Evolutionary conservation across 1,140 invertebrate species (phyloP).

Genomic region (Caerostris darwini): DNA sequence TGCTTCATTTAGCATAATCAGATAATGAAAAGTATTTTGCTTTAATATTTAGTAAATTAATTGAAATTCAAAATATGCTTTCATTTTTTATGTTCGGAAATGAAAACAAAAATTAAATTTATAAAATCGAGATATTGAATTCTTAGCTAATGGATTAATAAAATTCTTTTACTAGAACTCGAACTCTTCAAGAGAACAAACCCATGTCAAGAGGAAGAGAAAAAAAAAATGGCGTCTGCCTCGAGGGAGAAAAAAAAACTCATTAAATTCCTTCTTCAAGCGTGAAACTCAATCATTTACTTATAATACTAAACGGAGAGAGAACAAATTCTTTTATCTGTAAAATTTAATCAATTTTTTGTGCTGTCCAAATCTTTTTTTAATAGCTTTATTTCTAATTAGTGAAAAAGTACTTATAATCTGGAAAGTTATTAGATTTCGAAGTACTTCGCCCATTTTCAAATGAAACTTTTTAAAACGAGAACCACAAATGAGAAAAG

Average conservation of each 20-base stretch:
- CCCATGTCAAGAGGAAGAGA: too few relatives aligned
- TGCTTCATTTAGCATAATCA: too few relatives aligned
- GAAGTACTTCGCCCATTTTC: neutral
- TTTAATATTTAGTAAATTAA: too few relatives aligned
- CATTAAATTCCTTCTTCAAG: neutral
- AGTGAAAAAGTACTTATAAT: neutral
- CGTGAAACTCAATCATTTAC: neutral
- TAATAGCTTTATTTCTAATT: neutral
- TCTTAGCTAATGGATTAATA: too few relatives aligned
- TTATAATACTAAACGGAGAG: neutral
- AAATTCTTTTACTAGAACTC: too few relatives aligned
- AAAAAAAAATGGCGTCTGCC: too few relatives aligned
- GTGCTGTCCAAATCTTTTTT: neutral
- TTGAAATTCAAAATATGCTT: too few relatives aligned
- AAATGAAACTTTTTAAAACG: neutral
- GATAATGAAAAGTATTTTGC: too few relatives aligned
- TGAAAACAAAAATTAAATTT: too few relatives aligned
- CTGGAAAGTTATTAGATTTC: neutral
- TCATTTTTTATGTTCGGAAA: too few relatives aligned
- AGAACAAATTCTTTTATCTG: neutral
- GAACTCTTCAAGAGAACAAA: too few relatives aligned
- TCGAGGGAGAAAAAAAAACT: neutral
- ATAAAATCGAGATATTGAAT: too few relatives aligned
- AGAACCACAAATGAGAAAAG: neutral
- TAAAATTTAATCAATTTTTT: neutral